A percentile compares a stretch with the other conserved stretches of the same genome.
Evolutionary conservation across 2,888 invertebrate genomes (phyloP).

Genomic region (Acrobasis consociella): DNA sequence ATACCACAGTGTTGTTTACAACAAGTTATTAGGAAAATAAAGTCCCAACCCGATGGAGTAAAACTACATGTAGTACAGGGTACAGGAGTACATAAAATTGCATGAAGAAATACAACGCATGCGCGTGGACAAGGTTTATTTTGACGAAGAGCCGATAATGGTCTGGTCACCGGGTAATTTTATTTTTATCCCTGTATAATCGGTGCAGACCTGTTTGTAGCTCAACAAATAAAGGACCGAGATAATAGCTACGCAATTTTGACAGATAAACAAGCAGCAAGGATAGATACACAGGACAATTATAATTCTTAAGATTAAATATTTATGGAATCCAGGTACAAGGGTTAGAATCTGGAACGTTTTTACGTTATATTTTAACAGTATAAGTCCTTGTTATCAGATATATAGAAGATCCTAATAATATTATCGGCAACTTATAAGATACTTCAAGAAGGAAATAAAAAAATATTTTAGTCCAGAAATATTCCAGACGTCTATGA

Average conservation of each 20-base stretch:
- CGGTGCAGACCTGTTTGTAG: slow-evolving; percentile 31
- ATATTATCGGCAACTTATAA: no score
- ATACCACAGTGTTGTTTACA: slow-evolving; percentile 31
- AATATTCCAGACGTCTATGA: no score
- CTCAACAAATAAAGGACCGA: neutral
- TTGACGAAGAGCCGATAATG: slow-evolving; percentile 25
- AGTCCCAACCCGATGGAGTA: neutral
- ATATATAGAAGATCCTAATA: no score
- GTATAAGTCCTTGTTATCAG: no score
- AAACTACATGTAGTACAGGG: slow-evolving; percentile 28
- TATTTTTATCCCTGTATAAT: slow-evolving; percentile 58
- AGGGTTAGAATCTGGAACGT: no score
- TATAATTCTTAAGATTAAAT: no score
- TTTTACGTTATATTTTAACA: no score
- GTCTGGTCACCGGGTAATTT: slow-evolving; percentile 27
- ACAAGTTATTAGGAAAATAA: slow-evolving; percentile 15
- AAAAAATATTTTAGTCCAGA: no score
- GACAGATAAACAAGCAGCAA: slow-evolving; percentile 17
- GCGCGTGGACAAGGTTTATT: slow-evolving; percentile 29
- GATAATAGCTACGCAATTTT: slow-evolving; percentile 5
- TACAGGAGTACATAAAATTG: neutral
- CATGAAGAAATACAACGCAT: neutral
- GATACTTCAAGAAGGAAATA: no score
- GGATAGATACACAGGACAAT: neutral
- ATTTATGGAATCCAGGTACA: no score